phyloP scores from a whole-genome alignment of 2,113 vertebrate genomes.

The Epinephelus lanceolatus region DNA sequence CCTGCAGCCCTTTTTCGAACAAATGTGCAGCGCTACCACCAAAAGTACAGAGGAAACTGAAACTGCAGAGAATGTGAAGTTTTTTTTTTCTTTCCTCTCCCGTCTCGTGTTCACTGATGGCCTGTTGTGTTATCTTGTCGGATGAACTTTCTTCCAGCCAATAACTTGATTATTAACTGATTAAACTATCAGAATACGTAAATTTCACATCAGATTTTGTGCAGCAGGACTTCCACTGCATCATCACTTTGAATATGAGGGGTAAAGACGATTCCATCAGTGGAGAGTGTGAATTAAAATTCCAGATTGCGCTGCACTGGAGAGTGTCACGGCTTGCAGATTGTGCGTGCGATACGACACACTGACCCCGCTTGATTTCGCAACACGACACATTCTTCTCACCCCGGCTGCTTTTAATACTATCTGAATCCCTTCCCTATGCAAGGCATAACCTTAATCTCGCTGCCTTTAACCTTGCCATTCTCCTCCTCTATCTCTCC shows the following conservation, averaged over 20 bases:
- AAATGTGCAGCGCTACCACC: conserved; percentile 42
- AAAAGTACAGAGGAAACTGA: conserved; percentile 66
- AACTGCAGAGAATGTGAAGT: conserved; percentile 34
- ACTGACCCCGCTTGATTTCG: conserved; percentile 50
- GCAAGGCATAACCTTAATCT: conserved; percentile 79
- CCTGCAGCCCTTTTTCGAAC: conserved; percentile 47
- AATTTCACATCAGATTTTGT: not conserved
- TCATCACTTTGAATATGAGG: conserved; percentile 55
- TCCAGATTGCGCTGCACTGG: not conserved
- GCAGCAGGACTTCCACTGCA: conserved; percentile 22
- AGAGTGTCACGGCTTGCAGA: conserved; percentile 60
- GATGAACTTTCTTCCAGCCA: conserved; percentile 27
- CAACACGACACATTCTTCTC: conserved; percentile 8
- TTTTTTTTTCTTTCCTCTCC: not conserved
- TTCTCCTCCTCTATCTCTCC: conserved; percentile 59
- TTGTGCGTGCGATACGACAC: conserved; percentile 2
- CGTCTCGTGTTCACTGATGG: conserved; percentile 15
- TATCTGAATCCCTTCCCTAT: conserved; percentile 65
- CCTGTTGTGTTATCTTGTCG: conserved; percentile 39
- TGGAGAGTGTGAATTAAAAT: conserved; percentile 35
- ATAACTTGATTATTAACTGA: conserved; percentile 57
- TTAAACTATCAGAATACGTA: conserved; percentile 16
- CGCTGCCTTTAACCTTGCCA: conserved; percentile 77
- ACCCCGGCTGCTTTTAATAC: conserved; percentile 42
- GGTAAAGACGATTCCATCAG: conserved; percentile 5